Evolutionary conservation across 2,888 invertebrate genomes (phyloP).

Genomic region (Andrena hattorfiana): DNA sequence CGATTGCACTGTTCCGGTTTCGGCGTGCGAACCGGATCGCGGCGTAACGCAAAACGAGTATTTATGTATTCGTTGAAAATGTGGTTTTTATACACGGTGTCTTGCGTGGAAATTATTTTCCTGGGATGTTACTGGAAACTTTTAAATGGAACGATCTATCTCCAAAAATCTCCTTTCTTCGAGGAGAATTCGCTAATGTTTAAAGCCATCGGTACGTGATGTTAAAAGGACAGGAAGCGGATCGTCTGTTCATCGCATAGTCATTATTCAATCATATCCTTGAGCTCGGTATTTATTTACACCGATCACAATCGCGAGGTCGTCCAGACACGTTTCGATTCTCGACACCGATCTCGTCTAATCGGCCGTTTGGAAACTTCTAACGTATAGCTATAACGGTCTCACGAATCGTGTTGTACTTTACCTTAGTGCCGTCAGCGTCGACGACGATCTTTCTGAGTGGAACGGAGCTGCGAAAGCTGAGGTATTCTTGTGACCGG

Average conservation of each 20-base stretch:
- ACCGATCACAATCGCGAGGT: background rate
- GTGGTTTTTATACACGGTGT: too few species aligned
- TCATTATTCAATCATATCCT: background rate
- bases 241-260: background rate
- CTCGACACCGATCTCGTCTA: background rate
- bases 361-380: too few species aligned
- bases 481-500: conserved; percentile 91
- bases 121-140: too few species aligned
- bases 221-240: background rate
- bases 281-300: conserved; percentile 22
- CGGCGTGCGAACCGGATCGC: background rate
- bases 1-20: background rate
- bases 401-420: background rate
- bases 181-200: too few species aligned
- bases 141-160: too few species aligned
- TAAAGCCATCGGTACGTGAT: too few species aligned
- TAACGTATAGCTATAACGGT: too few species aligned
- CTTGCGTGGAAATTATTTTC: too few species aligned
- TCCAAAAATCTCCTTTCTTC: too few species aligned
- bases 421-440: conserved; percentile 91
- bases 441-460: conserved; percentile 92
- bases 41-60: background rate
- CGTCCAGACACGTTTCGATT: conserved; percentile 4
- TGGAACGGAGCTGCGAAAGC: conserved; percentile 92
- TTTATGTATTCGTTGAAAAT: background rate